A percentile compares a stretch with the other conserved stretches of the same genome.
Evolutionary conservation across 2,797 vertebrate genomes (phyloP).

Genomic region (Varecia variegata): DNA sequence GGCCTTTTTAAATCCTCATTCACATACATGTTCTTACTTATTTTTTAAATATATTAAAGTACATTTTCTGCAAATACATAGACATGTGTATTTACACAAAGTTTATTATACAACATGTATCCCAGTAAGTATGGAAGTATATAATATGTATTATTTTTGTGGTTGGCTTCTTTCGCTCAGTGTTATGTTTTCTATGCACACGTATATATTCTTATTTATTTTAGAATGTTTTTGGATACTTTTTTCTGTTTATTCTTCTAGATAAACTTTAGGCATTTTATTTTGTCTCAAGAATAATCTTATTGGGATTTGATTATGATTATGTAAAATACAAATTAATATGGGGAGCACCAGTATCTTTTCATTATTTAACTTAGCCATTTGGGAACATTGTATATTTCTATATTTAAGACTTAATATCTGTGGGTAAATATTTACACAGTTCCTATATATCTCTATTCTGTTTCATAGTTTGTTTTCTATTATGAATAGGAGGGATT

Average conservation of each 20-base stretch:
- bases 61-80: background rate
- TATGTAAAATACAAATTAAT: conserved; percentile 30
- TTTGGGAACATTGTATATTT: background rate
- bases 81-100: background rate
- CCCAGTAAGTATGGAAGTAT: background rate
- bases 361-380: background rate
- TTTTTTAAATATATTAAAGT: conserved; percentile 25
- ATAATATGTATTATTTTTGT: background rate
- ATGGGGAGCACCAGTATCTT: background rate
- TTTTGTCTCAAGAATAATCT: background rate
- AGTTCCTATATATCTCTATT: background rate
- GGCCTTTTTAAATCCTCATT: background rate
- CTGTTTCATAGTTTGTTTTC: background rate
- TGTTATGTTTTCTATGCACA: background rate
- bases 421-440: background rate
- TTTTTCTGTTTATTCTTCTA: background rate
- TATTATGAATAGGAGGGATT: background rate
- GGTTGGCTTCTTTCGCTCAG: background rate
- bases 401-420: background rate
- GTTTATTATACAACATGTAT: background rate
- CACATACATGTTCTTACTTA: background rate
- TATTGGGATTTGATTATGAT: background rate
- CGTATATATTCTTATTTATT: background rate
- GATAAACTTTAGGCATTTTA: background rate
- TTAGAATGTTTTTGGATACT: background rate